Evolutionary conservation across 2,888 invertebrate genomes (phyloP), one percentile per base, ranked within the genome.

Genomic region (Pachymerium ferrugineum): DNA sequence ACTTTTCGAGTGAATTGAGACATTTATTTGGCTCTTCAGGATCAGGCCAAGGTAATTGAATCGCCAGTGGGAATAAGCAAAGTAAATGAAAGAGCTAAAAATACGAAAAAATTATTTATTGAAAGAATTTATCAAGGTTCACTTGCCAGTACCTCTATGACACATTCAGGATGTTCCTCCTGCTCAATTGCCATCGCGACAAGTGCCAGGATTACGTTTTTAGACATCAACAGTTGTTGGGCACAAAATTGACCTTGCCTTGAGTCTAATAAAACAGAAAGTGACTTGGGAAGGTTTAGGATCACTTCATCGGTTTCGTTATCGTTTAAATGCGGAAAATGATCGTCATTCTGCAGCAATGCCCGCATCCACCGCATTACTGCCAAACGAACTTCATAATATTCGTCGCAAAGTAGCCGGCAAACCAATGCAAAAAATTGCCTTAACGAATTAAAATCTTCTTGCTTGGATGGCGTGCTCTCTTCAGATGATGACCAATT

Each of bases 81-180:
- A 73, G 30, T n/a, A 73, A 19, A 73, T 73, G 73, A 22, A 62
- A 73, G 30, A 73, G 31, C 73, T 73, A 62, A n/a, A n/a, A n/a
- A n/a, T n/a, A n/a, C 6, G 22, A 73, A 72, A 38, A 38, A 38
- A 70, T 10, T 14, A 35, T 35, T 35, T 8, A 14, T 10, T 35
- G 35, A 35, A 35, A 35, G 35, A 35, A 35, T 14, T 35, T 35
- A 14, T 35, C 35, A 8, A 35, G 14, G 14, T 35, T 35, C 38
- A 12, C 38, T 12, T 12, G 12, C 12, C 62, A 14, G 67, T 38
- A 75, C 74, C 74, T 75, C 71, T 33, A 47, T 69, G 30, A 75
- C n/a, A 38, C 75, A 75, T 14, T 75, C 74, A 12, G 75, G 67
- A 74, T 74, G 74, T 25, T 74, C 29, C 54, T 75, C 75, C 10